Evolutionary conservation across 2,888 invertebrate species (phyloP).

Genomic region (Andrena flavipes): DNA sequence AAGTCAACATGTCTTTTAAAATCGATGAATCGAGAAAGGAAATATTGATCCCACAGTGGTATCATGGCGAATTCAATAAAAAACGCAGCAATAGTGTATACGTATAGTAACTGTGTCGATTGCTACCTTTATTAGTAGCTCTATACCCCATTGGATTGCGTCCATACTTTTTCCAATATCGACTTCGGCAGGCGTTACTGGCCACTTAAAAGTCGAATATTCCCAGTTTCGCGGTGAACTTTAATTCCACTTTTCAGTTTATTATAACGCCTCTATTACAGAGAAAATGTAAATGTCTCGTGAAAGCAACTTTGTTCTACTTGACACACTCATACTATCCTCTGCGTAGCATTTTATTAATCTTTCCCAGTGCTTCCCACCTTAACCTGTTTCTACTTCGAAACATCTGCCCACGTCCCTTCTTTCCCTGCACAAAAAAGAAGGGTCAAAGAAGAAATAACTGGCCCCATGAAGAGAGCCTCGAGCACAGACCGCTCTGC

Average conservation of each 20-base stretch:
- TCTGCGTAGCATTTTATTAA: background rate
- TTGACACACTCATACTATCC: background rate
- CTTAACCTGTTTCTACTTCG: background rate
- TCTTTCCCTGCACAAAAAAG: background rate
- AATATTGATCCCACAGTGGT: background rate
- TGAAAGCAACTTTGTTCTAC: background rate
- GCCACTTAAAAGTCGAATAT: background rate
- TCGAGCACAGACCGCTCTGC: background rate
- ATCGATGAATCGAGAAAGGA: background rate
- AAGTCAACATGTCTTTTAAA: background rate
- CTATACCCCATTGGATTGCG: background rate
- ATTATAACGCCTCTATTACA: too few species aligned
- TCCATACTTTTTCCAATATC: background rate
- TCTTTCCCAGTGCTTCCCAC: background rate
- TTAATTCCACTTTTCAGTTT: background rate
- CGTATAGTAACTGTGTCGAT: background rate
- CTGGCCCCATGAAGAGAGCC: conserved; percentile 1
- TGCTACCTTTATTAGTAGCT: background rate
- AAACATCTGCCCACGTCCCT: background rate
- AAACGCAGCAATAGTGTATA: too few species aligned
- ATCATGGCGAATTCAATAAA: too few species aligned
- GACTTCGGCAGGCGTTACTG: background rate
- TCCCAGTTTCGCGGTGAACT: background rate
- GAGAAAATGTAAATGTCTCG: too few species aligned
- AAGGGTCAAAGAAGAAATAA: background rate